Conservation (phyloP, 2,797 vertebrate genomes). For the Eutrigla gurnardus region DNA sequence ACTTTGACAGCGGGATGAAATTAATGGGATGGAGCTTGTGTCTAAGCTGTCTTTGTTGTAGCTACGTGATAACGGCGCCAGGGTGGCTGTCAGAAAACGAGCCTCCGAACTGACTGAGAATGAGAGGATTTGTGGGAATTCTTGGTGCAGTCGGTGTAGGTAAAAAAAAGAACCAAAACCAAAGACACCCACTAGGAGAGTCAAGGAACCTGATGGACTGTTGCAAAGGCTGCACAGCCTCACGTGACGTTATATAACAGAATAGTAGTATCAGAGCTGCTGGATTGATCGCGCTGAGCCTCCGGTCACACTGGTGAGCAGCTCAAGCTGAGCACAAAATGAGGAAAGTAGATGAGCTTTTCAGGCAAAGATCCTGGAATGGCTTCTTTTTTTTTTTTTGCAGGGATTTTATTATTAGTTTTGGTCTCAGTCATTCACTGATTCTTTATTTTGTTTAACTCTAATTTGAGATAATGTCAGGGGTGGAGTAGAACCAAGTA, state of each 20-base stretch:
- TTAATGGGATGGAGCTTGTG: slow-evolving; percentile 31
- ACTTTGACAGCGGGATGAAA: slow-evolving; percentile 47
- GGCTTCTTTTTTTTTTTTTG: background rate
- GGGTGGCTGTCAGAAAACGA: slow-evolving; percentile 22
- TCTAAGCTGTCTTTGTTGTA: slow-evolving; percentile 45
- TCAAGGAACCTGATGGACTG: slow-evolving; percentile 26
- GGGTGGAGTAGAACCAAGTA: background rate
- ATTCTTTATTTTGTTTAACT: background rate
- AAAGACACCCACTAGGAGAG: slow-evolving; percentile 52
- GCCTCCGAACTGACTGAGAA: slow-evolving; percentile 25
- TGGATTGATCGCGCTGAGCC: slow-evolving; percentile 49
- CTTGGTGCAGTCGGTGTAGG: background rate
- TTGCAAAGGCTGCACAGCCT: slow-evolving; percentile 33
- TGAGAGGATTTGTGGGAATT: slow-evolving; percentile 41
- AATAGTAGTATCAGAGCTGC: slow-evolving; percentile 31
- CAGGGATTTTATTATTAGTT: background rate
- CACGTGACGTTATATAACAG: slow-evolving; percentile 42
- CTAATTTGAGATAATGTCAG: background rate
- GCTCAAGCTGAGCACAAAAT: slow-evolving; percentile 33
- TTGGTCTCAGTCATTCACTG: slow-evolving; percentile 9
- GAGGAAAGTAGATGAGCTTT: slow-evolving; percentile 20
- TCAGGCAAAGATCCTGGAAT: slow-evolving; percentile 10
- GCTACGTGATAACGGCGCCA: slow-evolving; percentile 26
- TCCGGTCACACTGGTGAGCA: slow-evolving; percentile 28
- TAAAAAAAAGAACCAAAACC: slow-evolving; percentile 14